Evolutionary conservation across 2,113 vertebrate species (phyloP), one percentile per base, ranked within the genome.

Genomic region (Xenopus tropicalis): DNA sequence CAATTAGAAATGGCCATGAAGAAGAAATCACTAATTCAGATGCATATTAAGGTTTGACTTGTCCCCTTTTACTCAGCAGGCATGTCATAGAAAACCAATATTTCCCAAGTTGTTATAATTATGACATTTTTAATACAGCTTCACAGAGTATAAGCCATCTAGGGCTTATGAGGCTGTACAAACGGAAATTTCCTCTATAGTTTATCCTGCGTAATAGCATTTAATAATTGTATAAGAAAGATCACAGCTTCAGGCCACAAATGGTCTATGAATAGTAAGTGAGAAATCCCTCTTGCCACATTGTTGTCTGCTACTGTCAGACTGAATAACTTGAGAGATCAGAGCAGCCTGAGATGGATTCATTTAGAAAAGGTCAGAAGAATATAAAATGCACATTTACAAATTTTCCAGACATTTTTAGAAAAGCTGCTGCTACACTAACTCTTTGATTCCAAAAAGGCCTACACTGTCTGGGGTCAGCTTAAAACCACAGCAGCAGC

Each of bases 401-500:
- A 65, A n/a, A 63, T 54, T 54, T 54, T 20, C 52, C 19, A 54
- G 19, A 54, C 52, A 9, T 17, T n/a, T 54, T 54, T n/a, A n/a
- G 52, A 17, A n/a, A 54, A 54, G 52, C 19, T 54, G 52, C 14
- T 54, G 52, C 16, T 5, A 29, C 13, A 8, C 29, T 62, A 62
- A 62, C 25, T 7, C 16, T 62, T 20, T 19, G 61, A 10, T 62
- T 24, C 61, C 25, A 6, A 29, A 62, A 29, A 8, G 25, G 16
- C 8, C 16, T 29, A 10, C 25, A 17, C 23, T 17, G 25, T 19
- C 19, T 37, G 14, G 22, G 29, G 29, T 37, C 29, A 9, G 29
- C 29, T 37, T 37, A 37, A 9, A 37, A 6, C 29, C 56, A 20
- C 56, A 14, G 58, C 70, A 78, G 76, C 76, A 80, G 80, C 29